Conservation (phyloP, 2,797 vertebrate genomes). For the Clarias fuscus region DNA sequence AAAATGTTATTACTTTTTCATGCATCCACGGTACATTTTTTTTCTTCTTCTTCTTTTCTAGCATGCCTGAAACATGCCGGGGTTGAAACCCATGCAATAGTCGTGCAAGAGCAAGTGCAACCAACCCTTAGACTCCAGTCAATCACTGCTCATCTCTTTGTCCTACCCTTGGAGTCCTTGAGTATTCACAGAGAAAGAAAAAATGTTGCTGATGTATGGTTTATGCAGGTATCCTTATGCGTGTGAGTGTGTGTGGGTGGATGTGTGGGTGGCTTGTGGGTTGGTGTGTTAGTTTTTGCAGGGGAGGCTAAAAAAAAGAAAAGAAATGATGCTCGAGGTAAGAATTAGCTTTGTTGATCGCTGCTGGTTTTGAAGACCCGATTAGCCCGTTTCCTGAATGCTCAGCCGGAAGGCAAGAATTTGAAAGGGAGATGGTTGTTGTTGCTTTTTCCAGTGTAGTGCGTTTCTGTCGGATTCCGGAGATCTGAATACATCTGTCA, state of each 20-base stretch:
- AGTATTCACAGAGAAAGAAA: slow-evolving; percentile 1
- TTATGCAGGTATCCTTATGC: background rate
- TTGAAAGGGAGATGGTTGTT: background rate
- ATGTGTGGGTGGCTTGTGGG: background rate
- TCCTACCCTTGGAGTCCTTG: background rate
- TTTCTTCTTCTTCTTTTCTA: background rate
- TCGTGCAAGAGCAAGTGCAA: slow-evolving; percentile 8
- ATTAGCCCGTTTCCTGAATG: slow-evolving; percentile 20
- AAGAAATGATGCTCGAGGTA: slow-evolving; percentile 26
- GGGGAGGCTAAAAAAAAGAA: background rate
- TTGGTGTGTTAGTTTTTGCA: background rate
- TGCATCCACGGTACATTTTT: background rate
- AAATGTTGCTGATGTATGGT: background rate
- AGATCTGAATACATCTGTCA: background rate
- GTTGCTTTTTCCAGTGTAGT: background rate
- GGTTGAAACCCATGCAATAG: background rate
- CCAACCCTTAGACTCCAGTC: background rate
- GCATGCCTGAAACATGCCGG: background rate
- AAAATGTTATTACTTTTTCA: slow-evolving; percentile 47
- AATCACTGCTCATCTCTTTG: slow-evolving; percentile 14
- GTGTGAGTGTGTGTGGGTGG: background rate
- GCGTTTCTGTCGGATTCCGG: background rate
- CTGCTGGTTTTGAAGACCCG: slow-evolving; percentile 18
- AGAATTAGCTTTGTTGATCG: slow-evolving; percentile 38
- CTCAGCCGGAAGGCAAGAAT: slow-evolving; percentile 6